Conservation (phyloP, 2,113 vertebrate genomes). For the Onychostruthus taczanowskii region DNA sequence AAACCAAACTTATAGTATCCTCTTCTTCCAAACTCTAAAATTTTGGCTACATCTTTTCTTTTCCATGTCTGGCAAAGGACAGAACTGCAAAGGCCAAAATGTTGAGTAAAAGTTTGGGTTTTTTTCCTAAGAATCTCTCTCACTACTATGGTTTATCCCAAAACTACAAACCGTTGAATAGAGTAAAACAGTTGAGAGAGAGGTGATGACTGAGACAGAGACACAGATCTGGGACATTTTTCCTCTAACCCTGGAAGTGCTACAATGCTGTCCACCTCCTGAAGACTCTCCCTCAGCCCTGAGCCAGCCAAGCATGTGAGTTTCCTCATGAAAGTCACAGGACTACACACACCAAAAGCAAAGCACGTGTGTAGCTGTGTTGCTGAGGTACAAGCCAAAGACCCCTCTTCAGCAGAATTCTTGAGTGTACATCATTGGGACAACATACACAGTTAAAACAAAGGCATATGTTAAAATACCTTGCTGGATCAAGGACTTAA, state of each 20-base stretch:
- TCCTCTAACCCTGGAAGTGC: background rate
- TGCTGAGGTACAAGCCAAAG: background rate
- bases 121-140: background rate
- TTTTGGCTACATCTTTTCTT: constrained; percentile 18
- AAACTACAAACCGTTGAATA: background rate
- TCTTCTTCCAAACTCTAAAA: background rate
- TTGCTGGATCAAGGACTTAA: background rate
- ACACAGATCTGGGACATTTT: background rate
- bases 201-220: background rate
- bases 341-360: background rate
- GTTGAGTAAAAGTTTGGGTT: background rate
- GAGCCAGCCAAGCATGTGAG: background rate
- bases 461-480: background rate
- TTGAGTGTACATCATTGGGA: background rate
- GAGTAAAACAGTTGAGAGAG: background rate
- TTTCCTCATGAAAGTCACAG: constrained; percentile 22
- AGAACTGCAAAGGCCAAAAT: constrained; percentile 5
- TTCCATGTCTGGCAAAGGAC: constrained; percentile 1
- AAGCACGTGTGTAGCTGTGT: background rate
- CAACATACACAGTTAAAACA: background rate
- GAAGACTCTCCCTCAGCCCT: background rate
- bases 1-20: constrained; percentile 3
- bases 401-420: background rate
- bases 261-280: background rate
- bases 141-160: background rate